Evolutionary conservation across 2,888 invertebrate genomes (phyloP).

Genomic region (Cordilura impudica): DNA sequence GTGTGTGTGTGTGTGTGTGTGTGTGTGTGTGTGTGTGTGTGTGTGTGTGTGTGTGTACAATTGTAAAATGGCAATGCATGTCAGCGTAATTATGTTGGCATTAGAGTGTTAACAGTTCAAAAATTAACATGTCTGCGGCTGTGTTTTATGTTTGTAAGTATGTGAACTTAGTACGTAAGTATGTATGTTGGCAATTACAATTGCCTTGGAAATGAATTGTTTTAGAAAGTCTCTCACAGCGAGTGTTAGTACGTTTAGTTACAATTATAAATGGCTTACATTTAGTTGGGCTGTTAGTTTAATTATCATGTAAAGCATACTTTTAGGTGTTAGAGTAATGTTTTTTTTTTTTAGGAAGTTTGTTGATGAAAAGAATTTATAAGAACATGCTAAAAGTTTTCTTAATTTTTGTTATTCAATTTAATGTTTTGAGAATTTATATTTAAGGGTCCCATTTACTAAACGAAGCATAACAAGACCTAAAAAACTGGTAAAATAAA

Average conservation of each 20-base stretch:
- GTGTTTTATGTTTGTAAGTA: slow-evolving; percentile 45
- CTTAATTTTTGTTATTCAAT: too few species aligned
- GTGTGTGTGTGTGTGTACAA: neutral
- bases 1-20: neutral
- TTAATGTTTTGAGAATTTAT: too few species aligned
- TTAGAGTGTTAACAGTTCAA: slow-evolving; percentile 67
- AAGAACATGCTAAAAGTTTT: neutral
- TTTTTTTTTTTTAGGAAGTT: neutral
- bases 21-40: neutral
- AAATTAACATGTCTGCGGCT: slow-evolving; percentile 66
- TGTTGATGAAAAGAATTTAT: neutral
- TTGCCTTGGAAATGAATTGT: slow-evolving; percentile 60
- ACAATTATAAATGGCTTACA: slow-evolving; percentile 55
- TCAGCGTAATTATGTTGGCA: slow-evolving; percentile 64
- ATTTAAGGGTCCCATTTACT: too few species aligned
- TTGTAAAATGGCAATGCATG: slow-evolving; percentile 57
- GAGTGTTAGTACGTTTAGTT: slow-evolving; percentile 36
- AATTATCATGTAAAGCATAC: slow-evolving; percentile 44
- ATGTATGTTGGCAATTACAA: slow-evolving; percentile 50
- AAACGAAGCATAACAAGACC: too few species aligned
- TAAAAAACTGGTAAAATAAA: too few species aligned
- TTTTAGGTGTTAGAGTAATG: slow-evolving; percentile 48
- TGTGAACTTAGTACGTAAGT: neutral
- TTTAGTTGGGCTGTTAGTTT: slow-evolving; percentile 31
- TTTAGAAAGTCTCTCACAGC: slow-evolving; percentile 46